Evolutionary conservation across 1,140 invertebrate genomes (phyloP).

Genomic region (Bacillus rossius): DNA sequence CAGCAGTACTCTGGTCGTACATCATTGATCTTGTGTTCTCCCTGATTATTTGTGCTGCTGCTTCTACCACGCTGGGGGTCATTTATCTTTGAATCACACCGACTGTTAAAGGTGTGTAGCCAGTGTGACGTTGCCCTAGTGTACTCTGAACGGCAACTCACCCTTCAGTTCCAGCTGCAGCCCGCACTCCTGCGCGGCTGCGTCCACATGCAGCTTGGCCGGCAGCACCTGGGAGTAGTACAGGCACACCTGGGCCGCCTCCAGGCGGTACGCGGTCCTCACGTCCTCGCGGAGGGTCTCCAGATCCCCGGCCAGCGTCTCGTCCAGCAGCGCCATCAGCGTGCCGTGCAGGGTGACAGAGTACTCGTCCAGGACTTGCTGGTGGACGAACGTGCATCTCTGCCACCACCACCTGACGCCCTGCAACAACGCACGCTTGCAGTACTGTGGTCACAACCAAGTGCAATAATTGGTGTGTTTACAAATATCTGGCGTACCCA

Average conservation of each 20-base stretch:
- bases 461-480: too few relatives aligned
- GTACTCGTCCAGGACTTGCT: slow-evolving; percentile 4
- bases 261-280: slow-evolving; percentile 62
- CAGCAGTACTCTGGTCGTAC: too few relatives aligned
- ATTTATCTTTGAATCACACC: too few relatives aligned
- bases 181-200: slow-evolving; percentile 53
- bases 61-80: too few relatives aligned
- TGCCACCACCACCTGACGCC: slow-evolving; percentile 1
- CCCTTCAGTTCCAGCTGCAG: slow-evolving; percentile 61
- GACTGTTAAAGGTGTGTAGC: too few relatives aligned
- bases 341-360: neutral
- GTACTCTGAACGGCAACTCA: too few relatives aligned
- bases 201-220: slow-evolving; percentile 58
- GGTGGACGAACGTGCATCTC: neutral
- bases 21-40: too few relatives aligned
- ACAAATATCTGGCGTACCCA: too few relatives aligned
- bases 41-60: too few relatives aligned
- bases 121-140: too few relatives aligned
- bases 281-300: slow-evolving; percentile 19
- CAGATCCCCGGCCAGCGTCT: neutral
- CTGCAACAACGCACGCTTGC: slow-evolving; percentile 1
- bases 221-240: slow-evolving; percentile 65
- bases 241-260: slow-evolving; percentile 67
- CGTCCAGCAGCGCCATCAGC: slow-evolving; percentile 1
- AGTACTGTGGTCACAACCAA: too few relatives aligned